A percentile compares a stretch with the other conserved stretches of the same genome.
Evolutionary conservation across 2,888 invertebrate species (phyloP).

Genomic region (Harpalus rufipes): DNA sequence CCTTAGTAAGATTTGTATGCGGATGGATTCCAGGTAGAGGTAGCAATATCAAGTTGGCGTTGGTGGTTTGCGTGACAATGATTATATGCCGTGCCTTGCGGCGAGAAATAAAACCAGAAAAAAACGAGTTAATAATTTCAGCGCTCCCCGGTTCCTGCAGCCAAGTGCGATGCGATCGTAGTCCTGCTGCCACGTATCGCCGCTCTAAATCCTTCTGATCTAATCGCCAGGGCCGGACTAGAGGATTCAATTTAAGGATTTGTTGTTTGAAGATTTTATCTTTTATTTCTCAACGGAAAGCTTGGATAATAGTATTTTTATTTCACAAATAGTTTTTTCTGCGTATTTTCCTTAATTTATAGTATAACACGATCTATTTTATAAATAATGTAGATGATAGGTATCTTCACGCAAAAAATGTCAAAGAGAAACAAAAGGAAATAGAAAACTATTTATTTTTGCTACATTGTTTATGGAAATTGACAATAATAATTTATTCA

Average conservation of each 20-base stretch:
- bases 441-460: too few species aligned
- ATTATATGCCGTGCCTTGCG: conserved; percentile 39
- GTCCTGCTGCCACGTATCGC: conserved; percentile 14
- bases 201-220: conserved; percentile 15
- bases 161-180: conserved; percentile 17
- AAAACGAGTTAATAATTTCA: conserved; percentile 49
- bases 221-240: conserved; percentile 21
- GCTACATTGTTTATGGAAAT: too few species aligned
- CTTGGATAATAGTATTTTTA: neutral
- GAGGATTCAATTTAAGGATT: conserved; percentile 23
- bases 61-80: conserved; percentile 29
- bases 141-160: conserved; percentile 27
- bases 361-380: too few species aligned
- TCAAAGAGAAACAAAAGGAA: too few species aligned
- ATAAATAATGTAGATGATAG: too few species aligned
- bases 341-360: neutral
- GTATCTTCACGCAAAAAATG: too few species aligned
- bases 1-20: conserved; percentile 16
- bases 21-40: conserved; percentile 15
- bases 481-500: too few species aligned
- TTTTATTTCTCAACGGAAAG: neutral
- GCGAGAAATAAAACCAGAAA: conserved; percentile 25
- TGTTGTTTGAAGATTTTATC: conserved; percentile 25
- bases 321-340: neutral
- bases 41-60: conserved; percentile 25